A percentile compares a stretch with the other conserved stretches of the same genome.
These are phyloP conservation scores for Hippolais icterina DNA, from an alignment of 2,113 vertebrate genomes.

Conservation along the genomic window DNA sequence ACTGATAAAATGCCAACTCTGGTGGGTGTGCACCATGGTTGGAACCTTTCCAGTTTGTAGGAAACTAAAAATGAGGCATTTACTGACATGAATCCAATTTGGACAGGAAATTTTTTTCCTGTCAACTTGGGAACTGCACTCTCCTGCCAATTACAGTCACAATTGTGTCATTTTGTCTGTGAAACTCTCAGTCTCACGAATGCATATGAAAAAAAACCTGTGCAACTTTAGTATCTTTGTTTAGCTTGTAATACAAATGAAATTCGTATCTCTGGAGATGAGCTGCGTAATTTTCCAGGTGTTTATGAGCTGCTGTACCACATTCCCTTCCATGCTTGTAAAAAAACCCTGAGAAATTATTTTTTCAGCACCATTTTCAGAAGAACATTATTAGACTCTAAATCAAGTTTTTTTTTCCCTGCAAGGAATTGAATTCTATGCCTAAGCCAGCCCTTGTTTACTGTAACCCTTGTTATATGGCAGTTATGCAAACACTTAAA, in stretches of 20 bases:
- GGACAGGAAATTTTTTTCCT: conserved; percentile 24
- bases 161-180: background rate
- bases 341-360: background rate
- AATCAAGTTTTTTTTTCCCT: background rate
- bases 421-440: background rate
- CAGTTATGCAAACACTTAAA: background rate
- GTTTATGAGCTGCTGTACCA: background rate
- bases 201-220: background rate
- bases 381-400: background rate
- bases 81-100: background rate
- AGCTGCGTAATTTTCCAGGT: background rate
- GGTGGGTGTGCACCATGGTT: background rate
- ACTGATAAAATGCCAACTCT: background rate
- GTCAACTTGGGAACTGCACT: background rate
- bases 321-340: background rate
- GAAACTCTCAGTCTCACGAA: background rate
- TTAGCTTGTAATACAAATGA: background rate
- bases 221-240: background rate
- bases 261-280: background rate
- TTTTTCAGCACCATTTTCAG: background rate
- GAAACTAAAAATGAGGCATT: background rate
- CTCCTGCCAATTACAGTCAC: background rate
- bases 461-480: background rate
- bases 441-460: background rate
- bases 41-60: conserved; percentile 22